A percentile compares a stretch with the other conserved stretches of the same genome.
Conservation (phyloP, 1,140 invertebrate genomes). For the Drosophila miranda region DNA sequence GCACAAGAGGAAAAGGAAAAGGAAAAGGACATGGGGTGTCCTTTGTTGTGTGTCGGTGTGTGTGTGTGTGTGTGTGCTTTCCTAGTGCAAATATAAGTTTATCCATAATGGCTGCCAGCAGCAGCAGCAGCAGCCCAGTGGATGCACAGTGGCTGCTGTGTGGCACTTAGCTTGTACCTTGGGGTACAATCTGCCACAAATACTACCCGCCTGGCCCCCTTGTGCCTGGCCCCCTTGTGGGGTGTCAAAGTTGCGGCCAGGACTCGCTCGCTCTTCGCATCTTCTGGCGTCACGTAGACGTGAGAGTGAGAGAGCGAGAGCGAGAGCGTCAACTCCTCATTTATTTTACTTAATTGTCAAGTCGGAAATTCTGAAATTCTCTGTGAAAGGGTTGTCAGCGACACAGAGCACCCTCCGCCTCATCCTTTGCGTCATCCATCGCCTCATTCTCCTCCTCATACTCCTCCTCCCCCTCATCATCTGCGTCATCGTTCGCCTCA, state of each 20-base stretch:
- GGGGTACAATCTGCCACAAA: constrained; percentile 78
- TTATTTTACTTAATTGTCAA: constrained; percentile 81
- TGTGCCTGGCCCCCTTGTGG: constrained; percentile 18
- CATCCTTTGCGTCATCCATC: not conserved
- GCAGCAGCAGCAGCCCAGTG: constrained; percentile 26
- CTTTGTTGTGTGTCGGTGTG: constrained; percentile 57
- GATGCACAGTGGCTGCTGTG: not conserved
- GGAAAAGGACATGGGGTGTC: constrained; percentile 19
- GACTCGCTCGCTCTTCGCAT: constrained; percentile 22
- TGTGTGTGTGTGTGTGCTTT: constrained; percentile 22
- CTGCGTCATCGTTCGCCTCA: too few relatives aligned
- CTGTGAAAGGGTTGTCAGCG: constrained; percentile 69
- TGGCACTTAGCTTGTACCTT: constrained; percentile 60
- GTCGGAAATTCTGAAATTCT: constrained; percentile 51
- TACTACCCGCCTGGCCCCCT: constrained; percentile 39
- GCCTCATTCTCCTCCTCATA: not conserved
- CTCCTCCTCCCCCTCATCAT: not conserved
- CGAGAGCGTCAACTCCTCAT: constrained; percentile 51
- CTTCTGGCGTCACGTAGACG: constrained; percentile 53
- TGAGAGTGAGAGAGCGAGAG: not conserved
- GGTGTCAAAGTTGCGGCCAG: constrained; percentile 68
- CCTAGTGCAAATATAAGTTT: constrained; percentile 79
- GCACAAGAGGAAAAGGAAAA: constrained; percentile 3
- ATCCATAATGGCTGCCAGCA: constrained; percentile 74
- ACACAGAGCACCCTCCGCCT: constrained; percentile 7